A percentile compares a stretch with the other conserved stretches of the same genome.
Evolutionary conservation across 1,140 invertebrate species (phyloP).

Genomic region (Neoseiulus cucumeris): DNA sequence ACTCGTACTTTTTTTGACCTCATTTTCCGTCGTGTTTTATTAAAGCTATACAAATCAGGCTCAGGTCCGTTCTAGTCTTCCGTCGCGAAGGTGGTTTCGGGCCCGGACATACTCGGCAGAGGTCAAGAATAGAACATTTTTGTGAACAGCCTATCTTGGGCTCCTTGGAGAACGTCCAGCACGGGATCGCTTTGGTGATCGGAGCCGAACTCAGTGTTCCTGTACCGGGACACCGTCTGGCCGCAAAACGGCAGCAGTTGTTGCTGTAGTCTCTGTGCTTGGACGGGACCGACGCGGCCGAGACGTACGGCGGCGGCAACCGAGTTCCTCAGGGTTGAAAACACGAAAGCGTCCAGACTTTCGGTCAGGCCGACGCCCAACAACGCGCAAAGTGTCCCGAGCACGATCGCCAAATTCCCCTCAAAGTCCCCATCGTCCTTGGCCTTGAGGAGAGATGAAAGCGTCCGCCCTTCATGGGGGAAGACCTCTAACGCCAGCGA

Average conservation of each 20-base stretch:
- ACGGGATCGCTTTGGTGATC: neutral
- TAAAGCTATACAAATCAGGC: too few species aligned
- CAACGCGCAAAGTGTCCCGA: neutral
- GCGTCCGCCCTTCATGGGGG: neutral
- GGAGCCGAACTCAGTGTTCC: neutral
- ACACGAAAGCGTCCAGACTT: neutral
- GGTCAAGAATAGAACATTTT: conserved; percentile 8
- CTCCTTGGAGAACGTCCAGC: neutral
- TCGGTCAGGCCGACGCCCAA: neutral
- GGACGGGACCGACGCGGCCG: neutral
- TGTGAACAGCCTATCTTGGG: conserved; percentile 2
- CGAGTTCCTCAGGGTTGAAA: neutral
- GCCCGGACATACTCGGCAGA: neutral
- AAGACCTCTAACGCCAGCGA: neutral
- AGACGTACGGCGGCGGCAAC: neutral
- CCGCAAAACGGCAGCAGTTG: neutral
- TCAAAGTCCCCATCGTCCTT: neutral
- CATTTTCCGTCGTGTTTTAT: too few species aligned
- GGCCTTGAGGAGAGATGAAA: neutral
- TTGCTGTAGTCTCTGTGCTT: neutral
- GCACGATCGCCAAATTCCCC: neutral
- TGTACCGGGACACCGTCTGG: neutral
- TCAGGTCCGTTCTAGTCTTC: too few species aligned
- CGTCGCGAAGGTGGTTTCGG: too few species aligned
- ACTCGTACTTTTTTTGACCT: too few species aligned